Conservation (phyloP, 2,113 vertebrate genomes). For the Loxodonta africana region DNA sequence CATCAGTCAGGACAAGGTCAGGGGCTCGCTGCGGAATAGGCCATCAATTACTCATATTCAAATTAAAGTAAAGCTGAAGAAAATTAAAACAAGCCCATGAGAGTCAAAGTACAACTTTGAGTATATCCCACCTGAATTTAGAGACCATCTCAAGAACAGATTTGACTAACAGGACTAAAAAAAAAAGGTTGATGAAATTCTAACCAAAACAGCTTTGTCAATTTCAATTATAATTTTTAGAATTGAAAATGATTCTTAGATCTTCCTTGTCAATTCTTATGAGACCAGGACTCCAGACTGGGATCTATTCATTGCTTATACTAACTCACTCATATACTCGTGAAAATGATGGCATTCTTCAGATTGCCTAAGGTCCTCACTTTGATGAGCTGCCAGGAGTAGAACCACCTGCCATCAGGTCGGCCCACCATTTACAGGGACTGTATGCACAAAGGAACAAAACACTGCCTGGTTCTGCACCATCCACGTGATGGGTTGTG, state of each 20-base stretch:
- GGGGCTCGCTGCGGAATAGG: too few species aligned
- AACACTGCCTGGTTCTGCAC: too few species aligned
- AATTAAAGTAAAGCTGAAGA: too few species aligned
- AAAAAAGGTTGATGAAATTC: background rate
- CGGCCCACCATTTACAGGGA: too few species aligned
- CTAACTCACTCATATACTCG: background rate
- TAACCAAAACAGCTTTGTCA: background rate
- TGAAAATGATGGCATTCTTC: background rate
- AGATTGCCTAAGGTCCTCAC: background rate
- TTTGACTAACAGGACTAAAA: background rate
- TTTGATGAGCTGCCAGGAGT: background rate
- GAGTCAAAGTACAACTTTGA: too few species aligned
- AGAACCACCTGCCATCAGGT: background rate
- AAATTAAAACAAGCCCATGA: too few species aligned
- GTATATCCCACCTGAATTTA: too few species aligned
- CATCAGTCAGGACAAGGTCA: too few species aligned
- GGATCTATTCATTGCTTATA: background rate
- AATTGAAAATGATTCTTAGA: slow-evolving; percentile 2
- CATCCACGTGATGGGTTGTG: too few species aligned
- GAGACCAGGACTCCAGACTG: background rate
- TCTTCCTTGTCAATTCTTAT: background rate
- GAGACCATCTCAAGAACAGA: too few species aligned
- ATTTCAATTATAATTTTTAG: background rate
- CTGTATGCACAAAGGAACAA: too few species aligned
- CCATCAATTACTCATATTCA: too few species aligned